Percentiles rank a stretch among this genome's conserved stretches.
Conservation (phyloP, 2,797 vertebrate genomes). For the Psittacula echo region DNA sequence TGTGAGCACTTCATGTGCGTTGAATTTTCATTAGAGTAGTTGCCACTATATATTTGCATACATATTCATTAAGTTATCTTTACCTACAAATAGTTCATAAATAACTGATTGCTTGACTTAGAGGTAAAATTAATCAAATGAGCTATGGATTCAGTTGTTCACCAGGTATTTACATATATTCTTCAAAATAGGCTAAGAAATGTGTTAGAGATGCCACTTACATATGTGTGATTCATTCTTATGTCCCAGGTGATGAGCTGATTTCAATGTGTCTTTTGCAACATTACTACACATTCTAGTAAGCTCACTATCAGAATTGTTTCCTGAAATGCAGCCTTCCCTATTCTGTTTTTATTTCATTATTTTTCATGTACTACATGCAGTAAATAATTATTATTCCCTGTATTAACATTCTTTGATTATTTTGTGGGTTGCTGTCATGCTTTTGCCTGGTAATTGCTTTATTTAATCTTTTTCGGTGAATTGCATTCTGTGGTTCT, state of each 20-base stretch:
- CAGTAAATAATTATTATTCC: background rate
- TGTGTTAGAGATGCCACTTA: background rate
- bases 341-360: background rate
- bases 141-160: background rate
- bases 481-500: background rate
- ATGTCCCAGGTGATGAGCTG: background rate
- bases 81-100: background rate
- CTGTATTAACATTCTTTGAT: background rate
- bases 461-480: background rate
- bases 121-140: background rate
- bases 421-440: background rate
- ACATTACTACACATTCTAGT: background rate
- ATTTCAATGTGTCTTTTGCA: background rate
- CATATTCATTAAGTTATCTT: background rate
- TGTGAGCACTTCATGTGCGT: background rate
- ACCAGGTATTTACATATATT: background rate
- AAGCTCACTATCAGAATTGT: background rate
- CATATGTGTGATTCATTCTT: background rate
- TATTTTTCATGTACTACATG: background rate
- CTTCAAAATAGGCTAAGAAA: background rate
- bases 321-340: background rate
- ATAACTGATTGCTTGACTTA: background rate
- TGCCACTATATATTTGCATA: background rate
- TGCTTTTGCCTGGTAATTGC: background rate
- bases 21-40: constrained; percentile 13